Percentiles rank a stretch among this genome's conserved stretches.
phyloP scores from a whole-genome alignment of 2,888 invertebrate species.

The Stratiomys singularior region DNA sequence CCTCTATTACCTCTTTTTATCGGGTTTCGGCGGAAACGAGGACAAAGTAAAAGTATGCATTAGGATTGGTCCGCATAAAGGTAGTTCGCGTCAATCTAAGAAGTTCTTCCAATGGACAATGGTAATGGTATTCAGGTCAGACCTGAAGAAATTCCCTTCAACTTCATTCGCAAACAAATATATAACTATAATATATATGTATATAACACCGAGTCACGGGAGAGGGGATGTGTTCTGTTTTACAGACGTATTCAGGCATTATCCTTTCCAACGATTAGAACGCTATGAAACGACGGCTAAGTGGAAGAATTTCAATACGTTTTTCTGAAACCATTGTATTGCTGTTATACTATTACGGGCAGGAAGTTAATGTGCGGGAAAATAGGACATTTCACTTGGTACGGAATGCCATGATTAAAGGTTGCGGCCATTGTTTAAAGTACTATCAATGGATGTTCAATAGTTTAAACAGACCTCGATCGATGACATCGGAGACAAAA shows the following conservation, averaged over 20 bases:
- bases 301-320: conserved; percentile 23
- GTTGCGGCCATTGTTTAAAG: not conserved
- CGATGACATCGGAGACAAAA: not conserved
- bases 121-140: conserved; percentile 27
- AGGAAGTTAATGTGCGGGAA: conserved; percentile 29
- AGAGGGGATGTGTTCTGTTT: not conserved
- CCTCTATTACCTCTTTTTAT: conserved; percentile 38
- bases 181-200: not conserved
- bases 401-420: conserved; percentile 40
- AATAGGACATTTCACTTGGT: not conserved
- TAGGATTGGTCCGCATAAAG: not conserved
- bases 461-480: not conserved
- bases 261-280: not conserved
- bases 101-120: not conserved
- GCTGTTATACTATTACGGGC: conserved; percentile 12
- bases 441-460: not conserved
- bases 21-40: not conserved
- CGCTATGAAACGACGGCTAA: not conserved
- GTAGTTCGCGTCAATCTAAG: conserved; percentile 3
- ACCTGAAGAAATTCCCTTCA: conserved; percentile 19
- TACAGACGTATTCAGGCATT: not conserved
- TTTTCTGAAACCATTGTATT: not conserved
- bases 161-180: not conserved
- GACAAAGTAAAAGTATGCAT: not conserved
- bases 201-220: not conserved